Conservation (phyloP, 2,797 vertebrate genomes). For the Danio albolineatus region DNA sequence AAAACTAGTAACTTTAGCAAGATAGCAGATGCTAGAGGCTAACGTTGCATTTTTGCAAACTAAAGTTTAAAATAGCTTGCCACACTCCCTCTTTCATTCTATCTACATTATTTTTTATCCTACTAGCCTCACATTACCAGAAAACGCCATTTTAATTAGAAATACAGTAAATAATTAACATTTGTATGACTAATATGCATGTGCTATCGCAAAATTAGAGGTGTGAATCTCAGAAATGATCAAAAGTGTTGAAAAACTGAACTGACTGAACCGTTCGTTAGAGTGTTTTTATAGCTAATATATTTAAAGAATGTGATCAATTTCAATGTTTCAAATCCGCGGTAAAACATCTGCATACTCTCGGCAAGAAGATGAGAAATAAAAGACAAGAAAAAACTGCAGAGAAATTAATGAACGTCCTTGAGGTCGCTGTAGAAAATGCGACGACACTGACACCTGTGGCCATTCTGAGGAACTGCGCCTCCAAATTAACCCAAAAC, state of each 20-base stretch:
- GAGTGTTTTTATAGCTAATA: too few species aligned
- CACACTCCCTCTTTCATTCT: background rate
- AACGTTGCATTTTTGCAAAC: too few species aligned
- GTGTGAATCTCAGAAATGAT: background rate
- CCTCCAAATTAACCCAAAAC: background rate
- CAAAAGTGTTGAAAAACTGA: background rate
- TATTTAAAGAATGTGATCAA: background rate
- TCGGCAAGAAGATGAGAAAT: background rate
- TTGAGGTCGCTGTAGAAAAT: slow-evolving; percentile 37
- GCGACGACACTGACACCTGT: slow-evolving; percentile 46
- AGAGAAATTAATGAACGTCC: slow-evolving; percentile 28
- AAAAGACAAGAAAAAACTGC: slow-evolving; percentile 9
- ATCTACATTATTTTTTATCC: background rate
- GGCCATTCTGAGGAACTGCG: slow-evolving; percentile 24
- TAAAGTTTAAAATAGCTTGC: too few species aligned
- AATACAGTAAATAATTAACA: background rate
- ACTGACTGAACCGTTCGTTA: background rate
- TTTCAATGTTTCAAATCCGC: background rate
- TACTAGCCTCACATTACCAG: slow-evolving; percentile 6
- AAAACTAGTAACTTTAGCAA: too few species aligned
- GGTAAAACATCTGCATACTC: slow-evolving; percentile 8
- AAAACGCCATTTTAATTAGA: background rate
- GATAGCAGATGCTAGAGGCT: too few species aligned
- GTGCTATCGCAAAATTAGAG: background rate
- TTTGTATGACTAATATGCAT: background rate